phyloP scores from a whole-genome alignment of 2,888 invertebrate genomes.

The Pycnomerus fuliginosus region DNA sequence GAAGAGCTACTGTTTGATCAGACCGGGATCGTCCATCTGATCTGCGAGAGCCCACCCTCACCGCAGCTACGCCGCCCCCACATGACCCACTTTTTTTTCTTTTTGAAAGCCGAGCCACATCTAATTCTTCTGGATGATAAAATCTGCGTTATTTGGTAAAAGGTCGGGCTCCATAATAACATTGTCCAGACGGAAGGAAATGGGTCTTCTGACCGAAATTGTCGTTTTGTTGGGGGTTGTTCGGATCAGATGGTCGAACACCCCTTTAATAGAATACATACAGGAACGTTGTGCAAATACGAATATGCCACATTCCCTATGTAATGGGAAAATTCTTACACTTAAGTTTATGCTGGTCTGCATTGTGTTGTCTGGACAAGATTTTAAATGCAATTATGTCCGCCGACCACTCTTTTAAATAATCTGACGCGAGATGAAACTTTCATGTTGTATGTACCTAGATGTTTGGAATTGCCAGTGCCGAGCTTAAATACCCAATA shows the following conservation, averaged over 20 bases:
- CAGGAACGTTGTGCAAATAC: slow-evolving; percentile 12
- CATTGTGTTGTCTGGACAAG: slow-evolving; percentile 28
- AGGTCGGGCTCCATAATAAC: slow-evolving; percentile 18
- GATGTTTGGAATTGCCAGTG: too few species aligned
- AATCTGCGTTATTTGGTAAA: slow-evolving; percentile 32
- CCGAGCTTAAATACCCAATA: too few species aligned
- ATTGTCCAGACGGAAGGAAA: slow-evolving; percentile 19
- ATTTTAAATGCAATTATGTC: too few species aligned
- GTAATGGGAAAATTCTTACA: slow-evolving; percentile 35
- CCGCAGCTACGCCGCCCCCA: slow-evolving; percentile 9
- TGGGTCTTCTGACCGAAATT: slow-evolving; percentile 21
- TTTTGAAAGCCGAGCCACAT: slow-evolving; percentile 1
- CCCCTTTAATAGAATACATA: slow-evolving; percentile 28
- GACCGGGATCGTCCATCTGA: slow-evolving; percentile 37
- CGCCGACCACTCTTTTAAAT: too few species aligned
- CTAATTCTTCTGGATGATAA: slow-evolving; percentile 33
- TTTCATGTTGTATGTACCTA: too few species aligned
- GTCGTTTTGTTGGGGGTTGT: slow-evolving; percentile 13
- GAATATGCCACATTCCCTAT: slow-evolving; percentile 32
- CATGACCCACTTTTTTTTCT: slow-evolving; percentile 6
- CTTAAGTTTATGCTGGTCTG: slow-evolving; percentile 27
- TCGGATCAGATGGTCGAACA: slow-evolving; percentile 26
- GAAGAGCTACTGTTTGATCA: slow-evolving; percentile 41
- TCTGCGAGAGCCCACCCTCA: slow-evolving; percentile 18
- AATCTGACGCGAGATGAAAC: too few species aligned